Evolutionary conservation across 2,888 invertebrate genomes (phyloP).

Genomic region (Cephus runcator): DNA sequence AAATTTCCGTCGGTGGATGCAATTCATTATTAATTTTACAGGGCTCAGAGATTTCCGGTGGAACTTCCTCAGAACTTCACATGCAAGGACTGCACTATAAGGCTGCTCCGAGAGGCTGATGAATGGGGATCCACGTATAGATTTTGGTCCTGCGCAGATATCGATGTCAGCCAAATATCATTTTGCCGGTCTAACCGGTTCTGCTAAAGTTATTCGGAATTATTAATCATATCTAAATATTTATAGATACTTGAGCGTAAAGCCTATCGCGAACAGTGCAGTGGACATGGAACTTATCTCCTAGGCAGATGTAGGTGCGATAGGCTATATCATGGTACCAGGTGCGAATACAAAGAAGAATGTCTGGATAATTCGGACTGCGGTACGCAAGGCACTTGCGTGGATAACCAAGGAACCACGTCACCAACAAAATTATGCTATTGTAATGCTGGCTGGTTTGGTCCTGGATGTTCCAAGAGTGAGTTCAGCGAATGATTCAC

Average conservation of each 20-base stretch:
- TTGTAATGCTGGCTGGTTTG: conserved; percentile 90
- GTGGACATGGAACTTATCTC: conserved; percentile 84
- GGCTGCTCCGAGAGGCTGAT: conserved; percentile 88
- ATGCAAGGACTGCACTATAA: conserved; percentile 90
- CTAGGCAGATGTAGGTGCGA: conserved; percentile 84
- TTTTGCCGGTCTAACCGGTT: too few relatives aligned
- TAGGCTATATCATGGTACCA: conserved; percentile 81
- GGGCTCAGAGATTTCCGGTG: conserved; percentile 85
- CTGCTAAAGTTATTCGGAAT: not conserved
- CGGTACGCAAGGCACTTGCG: conserved; percentile 85
- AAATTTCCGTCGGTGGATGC: not conserved
- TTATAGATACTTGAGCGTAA: conserved; percentile 69
- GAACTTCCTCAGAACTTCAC: conserved; percentile 83
- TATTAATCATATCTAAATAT: not conserved
- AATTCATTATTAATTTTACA: conserved; percentile 62
- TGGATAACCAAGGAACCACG: conserved; percentile 83
- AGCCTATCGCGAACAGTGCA: conserved; percentile 85
- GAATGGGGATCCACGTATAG: conserved; percentile 89
- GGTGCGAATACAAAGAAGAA: conserved; percentile 91
- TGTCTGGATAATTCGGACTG: conserved; percentile 88
- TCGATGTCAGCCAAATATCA: conserved; percentile 73
- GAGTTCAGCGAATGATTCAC: conserved; percentile 55
- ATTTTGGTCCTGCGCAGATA: conserved; percentile 97
- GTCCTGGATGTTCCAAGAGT: conserved; percentile 86
- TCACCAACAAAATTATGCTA: conserved; percentile 88